Conservation (phyloP, 2,113 vertebrate genomes). For the Sinocyclocheilus grahami region DNA sequence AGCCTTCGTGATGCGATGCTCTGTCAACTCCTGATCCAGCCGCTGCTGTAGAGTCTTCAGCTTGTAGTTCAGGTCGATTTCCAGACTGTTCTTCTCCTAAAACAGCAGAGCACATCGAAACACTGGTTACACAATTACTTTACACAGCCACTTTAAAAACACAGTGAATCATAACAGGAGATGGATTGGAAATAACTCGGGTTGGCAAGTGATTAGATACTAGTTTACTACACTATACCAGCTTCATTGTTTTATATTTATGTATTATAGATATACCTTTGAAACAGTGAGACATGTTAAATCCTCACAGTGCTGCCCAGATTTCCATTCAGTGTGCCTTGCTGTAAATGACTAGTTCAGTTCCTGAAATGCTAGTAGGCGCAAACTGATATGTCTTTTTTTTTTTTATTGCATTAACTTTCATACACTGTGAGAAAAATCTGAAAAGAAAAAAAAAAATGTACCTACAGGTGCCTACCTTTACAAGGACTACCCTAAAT, state of each 20-base stretch:
- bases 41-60: constrained; percentile 93
- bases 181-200: too few relatives aligned
- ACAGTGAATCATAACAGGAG: too few relatives aligned
- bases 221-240: too few relatives aligned
- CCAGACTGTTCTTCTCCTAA: constrained; percentile 96
- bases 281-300: neutral
- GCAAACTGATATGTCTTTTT: neutral
- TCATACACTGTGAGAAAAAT: neutral
- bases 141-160: too few relatives aligned
- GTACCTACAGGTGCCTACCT: too few relatives aligned
- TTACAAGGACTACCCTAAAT: too few relatives aligned
- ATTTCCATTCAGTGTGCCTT: neutral
- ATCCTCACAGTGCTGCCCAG: neutral
- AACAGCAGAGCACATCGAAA: constrained; percentile 29
- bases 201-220: too few relatives aligned
- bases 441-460: too few relatives aligned
- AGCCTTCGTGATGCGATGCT: constrained; percentile 91
- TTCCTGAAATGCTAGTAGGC: neutral
- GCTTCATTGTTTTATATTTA: neutral
- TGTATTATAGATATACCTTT: neutral
- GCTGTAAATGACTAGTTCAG: neutral
- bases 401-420: neutral
- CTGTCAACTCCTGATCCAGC: constrained; percentile 92
- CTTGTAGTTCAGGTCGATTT: constrained; percentile 98
- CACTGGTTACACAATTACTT: neutral